phyloP scores from a whole-genome alignment of 2,113 vertebrate genomes.

The Tautogolabrus adspersus region DNA sequence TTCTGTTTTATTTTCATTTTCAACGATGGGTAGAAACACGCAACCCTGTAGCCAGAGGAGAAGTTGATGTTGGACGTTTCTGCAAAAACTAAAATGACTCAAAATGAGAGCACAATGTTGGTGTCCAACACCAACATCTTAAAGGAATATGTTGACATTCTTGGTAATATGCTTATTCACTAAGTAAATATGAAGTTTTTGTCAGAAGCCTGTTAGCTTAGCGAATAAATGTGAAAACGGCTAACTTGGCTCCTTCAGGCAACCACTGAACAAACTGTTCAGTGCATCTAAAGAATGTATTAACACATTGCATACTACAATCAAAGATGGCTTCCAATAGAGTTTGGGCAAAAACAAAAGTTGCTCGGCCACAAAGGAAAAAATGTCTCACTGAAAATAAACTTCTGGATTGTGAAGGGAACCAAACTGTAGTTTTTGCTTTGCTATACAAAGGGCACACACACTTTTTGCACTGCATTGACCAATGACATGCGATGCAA shows the following conservation, averaged over 20 bases:
- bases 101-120: neutral
- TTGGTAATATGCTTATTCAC: neutral
- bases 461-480: too few relatives aligned
- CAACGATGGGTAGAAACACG: neutral
- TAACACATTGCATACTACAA: too few relatives aligned
- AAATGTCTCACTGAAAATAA: too few relatives aligned
- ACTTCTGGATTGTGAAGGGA: too few relatives aligned
- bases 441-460: too few relatives aligned
- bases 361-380: too few relatives aligned
- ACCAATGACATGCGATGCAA: too few relatives aligned
- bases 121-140: neutral
- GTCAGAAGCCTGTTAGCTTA: neutral
- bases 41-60: neutral
- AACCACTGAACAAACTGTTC: neutral
- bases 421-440: too few relatives aligned
- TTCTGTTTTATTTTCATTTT: neutral
- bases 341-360: too few relatives aligned
- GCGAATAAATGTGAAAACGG: neutral
- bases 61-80: neutral
- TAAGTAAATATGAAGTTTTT: neutral
- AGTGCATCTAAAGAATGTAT: neutral
- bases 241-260: neutral
- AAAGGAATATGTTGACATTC: neutral
- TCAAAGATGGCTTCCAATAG: too few relatives aligned
- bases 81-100: neutral